phyloP scores from a whole-genome alignment of 2,797 vertebrate genomes.

The Eulemur rubriventer region DNA sequence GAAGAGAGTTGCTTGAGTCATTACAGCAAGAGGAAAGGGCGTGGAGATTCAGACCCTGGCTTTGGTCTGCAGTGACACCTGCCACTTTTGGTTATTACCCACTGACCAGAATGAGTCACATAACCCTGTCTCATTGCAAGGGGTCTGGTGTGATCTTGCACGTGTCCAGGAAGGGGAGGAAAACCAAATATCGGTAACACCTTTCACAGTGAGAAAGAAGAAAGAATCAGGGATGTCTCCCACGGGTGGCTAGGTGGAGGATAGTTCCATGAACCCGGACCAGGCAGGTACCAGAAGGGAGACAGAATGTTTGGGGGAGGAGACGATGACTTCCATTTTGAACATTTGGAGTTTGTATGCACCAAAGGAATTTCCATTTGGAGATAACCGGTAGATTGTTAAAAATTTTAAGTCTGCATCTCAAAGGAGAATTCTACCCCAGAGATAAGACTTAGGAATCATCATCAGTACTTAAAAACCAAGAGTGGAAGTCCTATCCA shows the following conservation, averaged over 20 bases:
- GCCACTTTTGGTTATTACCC: not conserved
- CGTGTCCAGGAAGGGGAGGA: not conserved
- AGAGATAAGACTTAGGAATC: not conserved
- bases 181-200: not conserved
- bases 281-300: not conserved
- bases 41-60: not conserved
- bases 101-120: not conserved
- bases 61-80: not conserved
- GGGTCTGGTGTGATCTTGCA: not conserved
- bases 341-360: not conserved
- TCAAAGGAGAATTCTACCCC: not conserved
- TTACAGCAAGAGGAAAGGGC: not conserved
- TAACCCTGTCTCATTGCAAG: not conserved
- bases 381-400: not conserved
- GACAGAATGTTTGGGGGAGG: not conserved
- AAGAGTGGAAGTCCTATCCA: not conserved
- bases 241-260: not conserved
- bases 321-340: not conserved
- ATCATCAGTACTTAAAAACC: not conserved
- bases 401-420: constrained; percentile 12
- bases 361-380: not conserved
- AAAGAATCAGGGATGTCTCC: not conserved
- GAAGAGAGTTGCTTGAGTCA: not conserved
- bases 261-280: not conserved
- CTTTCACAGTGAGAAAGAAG: not conserved